phyloP scores from a whole-genome alignment of 2,113 vertebrate genomes.

The Megaceryle torquata region DNA sequence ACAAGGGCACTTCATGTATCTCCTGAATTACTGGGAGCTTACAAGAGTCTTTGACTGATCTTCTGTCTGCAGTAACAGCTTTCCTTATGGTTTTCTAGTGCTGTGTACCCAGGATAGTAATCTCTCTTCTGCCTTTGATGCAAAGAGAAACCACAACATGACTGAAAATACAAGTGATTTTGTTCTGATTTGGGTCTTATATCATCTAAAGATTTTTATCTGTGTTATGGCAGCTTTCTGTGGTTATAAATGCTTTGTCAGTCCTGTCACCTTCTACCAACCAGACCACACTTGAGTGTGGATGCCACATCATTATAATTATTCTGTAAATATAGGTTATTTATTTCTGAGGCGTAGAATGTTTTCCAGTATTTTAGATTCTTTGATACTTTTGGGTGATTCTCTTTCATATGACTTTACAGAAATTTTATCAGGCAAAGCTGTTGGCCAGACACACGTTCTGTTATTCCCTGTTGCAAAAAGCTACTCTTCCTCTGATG shows the following conservation, averaged over 20 bases:
- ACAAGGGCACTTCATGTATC: not conserved
- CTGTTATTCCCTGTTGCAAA: not conserved
- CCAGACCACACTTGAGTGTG: not conserved
- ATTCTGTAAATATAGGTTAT: not conserved
- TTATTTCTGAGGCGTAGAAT: not conserved
- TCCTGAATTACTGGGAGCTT: not conserved
- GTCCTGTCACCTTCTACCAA: not conserved
- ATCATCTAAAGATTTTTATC: not conserved
- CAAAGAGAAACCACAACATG: not conserved
- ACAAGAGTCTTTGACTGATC: not conserved
- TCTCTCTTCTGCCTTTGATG: not conserved
- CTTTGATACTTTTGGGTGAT: not conserved
- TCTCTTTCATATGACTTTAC: not conserved
- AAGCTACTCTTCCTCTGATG: not conserved
- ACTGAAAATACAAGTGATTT: not conserved
- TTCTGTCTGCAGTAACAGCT: not conserved
- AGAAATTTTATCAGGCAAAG: not conserved
- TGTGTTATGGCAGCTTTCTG: not conserved
- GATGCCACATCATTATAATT: not conserved
- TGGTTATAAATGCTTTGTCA: accelerated
- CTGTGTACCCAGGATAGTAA: not conserved
- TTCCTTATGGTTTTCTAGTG: not conserved
- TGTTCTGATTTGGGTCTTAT: not conserved
- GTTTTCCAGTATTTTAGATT: not conserved
- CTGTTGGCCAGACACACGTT: not conserved